A percentile compares a stretch with the other conserved stretches of the same genome.
Evolutionary conservation across 37 sponge, comb jelly and placozoan genomes (phyloP).

Genomic region (Aphrocallistes beatrix): DNA sequence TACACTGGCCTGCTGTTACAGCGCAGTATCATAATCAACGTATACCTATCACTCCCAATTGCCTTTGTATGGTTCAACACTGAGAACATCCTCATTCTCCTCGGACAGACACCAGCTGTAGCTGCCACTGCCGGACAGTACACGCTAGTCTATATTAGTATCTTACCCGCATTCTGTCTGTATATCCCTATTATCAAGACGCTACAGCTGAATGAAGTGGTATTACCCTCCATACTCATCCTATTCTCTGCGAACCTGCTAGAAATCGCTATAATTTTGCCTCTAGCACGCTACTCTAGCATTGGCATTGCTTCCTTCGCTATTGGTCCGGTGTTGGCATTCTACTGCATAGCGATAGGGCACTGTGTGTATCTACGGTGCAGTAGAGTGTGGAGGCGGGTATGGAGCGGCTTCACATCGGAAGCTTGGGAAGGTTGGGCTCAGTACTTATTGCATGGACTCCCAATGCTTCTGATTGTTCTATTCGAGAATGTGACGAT

Average conservation of each 20-base stretch:
- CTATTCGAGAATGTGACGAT: constrained; percentile 20
- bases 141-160: not conserved
- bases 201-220: not conserved
- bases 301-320: constrained; percentile 16
- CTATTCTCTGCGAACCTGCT: not conserved
- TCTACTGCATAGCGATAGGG: not conserved
- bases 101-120: not conserved
- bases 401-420: constrained; percentile 11
- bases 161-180: not conserved
- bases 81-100: not conserved
- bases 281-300: not conserved
- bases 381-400: not conserved
- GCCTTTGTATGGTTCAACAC: constrained; percentile 4
- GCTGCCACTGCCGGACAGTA: not conserved
- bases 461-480: constrained; percentile 15
- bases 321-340: not conserved
- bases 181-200: not conserved
- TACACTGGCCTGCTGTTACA: not conserved
- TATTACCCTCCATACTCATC: not conserved
- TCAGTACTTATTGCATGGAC: not conserved
- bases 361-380: not conserved
- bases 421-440: constrained; percentile 17
- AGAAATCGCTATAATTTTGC: not conserved
- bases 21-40: not conserved
- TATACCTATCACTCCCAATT: not conserved